Percentiles rank a stretch among this genome's conserved stretches.
Evolutionary conservation across 2,888 invertebrate species (phyloP).

Genomic region (Cheilosia scutellata): DNA sequence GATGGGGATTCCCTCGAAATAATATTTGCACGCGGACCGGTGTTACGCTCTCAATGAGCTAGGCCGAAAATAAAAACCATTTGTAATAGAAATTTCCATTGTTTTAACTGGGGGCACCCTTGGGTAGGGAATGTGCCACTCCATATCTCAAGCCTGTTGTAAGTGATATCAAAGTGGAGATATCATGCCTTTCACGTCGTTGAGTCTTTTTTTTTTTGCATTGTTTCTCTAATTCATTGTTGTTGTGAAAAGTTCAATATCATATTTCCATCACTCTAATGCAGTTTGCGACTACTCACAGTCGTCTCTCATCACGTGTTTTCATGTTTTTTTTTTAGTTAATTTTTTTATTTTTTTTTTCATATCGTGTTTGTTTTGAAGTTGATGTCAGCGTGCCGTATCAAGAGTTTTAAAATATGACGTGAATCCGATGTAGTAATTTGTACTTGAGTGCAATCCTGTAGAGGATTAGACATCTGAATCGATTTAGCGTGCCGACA

Average conservation of each 20-base stretch:
- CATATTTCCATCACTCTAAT: constrained; percentile 53
- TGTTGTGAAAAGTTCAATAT: constrained; percentile 50
- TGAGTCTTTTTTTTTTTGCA: constrained; percentile 6
- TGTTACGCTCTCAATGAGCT: not conserved
- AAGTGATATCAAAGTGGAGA: constrained; percentile 57
- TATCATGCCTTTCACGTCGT: constrained; percentile 56
- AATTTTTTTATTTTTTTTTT: constrained; percentile 1
- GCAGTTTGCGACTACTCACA: constrained; percentile 43
- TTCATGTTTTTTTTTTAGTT: constrained; percentile 5
- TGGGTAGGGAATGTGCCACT: constrained; percentile 4
- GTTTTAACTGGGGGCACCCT: constrained; percentile 3
- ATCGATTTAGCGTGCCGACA: not conserved
- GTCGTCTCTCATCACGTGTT: constrained; percentile 39
- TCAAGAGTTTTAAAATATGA: constrained; percentile 25
- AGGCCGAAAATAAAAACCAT: not conserved
- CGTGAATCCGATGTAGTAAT: not conserved
- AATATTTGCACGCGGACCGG: not conserved
- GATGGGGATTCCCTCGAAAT: constrained; percentile 5
- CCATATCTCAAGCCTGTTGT: constrained; percentile 17
- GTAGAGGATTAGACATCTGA: not conserved
- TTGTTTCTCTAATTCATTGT: constrained; percentile 36
- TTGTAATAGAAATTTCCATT: constrained; percentile 34
- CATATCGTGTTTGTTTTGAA: constrained; percentile 4
- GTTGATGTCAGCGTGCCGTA: constrained; percentile 4
- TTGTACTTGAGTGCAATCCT: not conserved